Evolutionary conservation across 2,888 invertebrate species (phyloP), one percentile per base, ranked within the genome.

Genomic region (Pollenia griseotomentosa): DNA sequence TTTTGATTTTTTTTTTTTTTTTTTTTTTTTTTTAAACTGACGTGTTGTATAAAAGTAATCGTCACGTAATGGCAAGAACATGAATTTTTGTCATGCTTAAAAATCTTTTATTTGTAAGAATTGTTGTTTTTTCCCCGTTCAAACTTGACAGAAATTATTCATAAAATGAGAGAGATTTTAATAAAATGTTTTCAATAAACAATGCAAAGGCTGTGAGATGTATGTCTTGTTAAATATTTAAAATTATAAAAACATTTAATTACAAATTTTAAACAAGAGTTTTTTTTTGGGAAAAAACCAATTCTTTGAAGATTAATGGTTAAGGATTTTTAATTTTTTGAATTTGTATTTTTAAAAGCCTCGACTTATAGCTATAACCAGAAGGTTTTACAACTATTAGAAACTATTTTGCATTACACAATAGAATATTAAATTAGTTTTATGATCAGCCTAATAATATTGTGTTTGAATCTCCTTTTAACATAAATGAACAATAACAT

Each of bases 51-150:
- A 68, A 81, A 84, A 65, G 87, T 84, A 87, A 87, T 87, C 84
- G 87, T 87, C 87, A 87, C 87, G 87, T 87, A 87, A 84, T 84
- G 87, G 87, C 84, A 87, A 65, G 84, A 87, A 87, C 87, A 87
- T 87, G 87, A 81, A 87, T 87, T 87, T 87, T 87, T 87, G 87
- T 87, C 87, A 87, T 87, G 87, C 87, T 87, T 87, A 74, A 84
- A 87, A 78, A n/a, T 77, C 55, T 77, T 87, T 71, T 84, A 57
- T 55, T 48, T 63, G 12, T 68, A 51, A 44, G 82, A n/a, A 59
- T 75, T 82, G 44, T 53, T 66, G 51, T 51, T 59, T 57, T 63
- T 71, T 83, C 73, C 68, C 40, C 57, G 55, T 23, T 55, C 65
- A 75, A 83, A 86, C 51, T 81, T 86, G 77, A 61, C 66, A 65